Conservation (phyloP, 2,797 vertebrate species). For the Acipenser ruthenus region DNA sequence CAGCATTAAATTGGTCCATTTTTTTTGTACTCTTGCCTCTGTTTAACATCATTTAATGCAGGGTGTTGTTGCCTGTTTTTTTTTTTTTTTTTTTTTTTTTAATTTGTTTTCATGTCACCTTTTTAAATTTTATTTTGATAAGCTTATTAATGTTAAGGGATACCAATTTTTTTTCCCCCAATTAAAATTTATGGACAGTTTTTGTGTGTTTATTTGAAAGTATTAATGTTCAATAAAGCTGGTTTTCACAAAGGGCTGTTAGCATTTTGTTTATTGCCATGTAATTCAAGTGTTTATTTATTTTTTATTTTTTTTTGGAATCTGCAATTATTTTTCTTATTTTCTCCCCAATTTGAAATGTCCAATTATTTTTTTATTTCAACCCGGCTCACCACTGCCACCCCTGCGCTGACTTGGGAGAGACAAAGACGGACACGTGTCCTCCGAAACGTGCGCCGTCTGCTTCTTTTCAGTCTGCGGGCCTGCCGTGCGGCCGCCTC, state of each 20-base stretch:
- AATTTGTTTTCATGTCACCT: conserved; percentile 16
- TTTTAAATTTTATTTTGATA: conserved; percentile 23
- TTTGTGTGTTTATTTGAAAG: conserved; percentile 28
- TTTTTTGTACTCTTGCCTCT: conserved; percentile 5
- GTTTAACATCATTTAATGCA: background rate
- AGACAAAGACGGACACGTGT: too few relatives aligned
- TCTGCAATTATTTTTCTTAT: too few relatives aligned
- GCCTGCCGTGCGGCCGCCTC: too few relatives aligned
- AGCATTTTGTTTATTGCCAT: background rate
- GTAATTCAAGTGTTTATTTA: too few relatives aligned
- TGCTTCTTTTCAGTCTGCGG: too few relatives aligned
- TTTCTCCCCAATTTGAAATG: too few relatives aligned
- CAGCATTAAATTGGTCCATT: background rate
- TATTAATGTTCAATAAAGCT: conserved; percentile 55
- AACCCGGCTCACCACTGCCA: too few relatives aligned
- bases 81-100: conserved; percentile 15
- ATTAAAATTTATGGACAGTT: conserved; percentile 32
- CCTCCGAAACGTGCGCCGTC: too few relatives aligned
- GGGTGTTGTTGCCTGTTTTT: background rate
- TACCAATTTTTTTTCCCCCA: conserved; percentile 18
- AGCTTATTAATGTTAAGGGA: conserved; percentile 24
- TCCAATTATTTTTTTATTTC: too few relatives aligned
- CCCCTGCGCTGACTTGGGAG: too few relatives aligned
- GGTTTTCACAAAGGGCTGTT: conserved; percentile 21
- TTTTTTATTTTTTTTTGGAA: too few relatives aligned